phyloP scores from a whole-genome alignment of 2,888 invertebrate genomes.

The Trilocha varians region DNA sequence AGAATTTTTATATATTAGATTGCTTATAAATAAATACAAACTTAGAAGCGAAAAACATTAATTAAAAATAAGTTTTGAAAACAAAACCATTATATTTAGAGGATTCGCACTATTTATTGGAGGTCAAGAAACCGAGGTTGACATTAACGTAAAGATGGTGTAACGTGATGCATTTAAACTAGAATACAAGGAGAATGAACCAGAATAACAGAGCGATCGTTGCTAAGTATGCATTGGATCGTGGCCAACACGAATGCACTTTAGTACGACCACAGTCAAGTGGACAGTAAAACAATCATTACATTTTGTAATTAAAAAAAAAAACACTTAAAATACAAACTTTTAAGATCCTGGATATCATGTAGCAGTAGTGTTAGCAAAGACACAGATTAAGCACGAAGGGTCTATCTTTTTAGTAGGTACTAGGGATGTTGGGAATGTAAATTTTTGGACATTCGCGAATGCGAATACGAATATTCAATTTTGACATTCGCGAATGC shows the following conservation, averaged over 20 bases:
- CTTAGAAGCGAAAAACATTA: not conserved
- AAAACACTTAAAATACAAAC: too few species aligned
- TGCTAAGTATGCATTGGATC: conserved; percentile 3
- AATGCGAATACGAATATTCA: too few species aligned
- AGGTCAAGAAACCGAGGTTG: not conserved
- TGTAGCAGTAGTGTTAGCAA: too few species aligned
- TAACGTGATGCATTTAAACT: conserved; percentile 2
- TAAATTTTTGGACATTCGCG: too few species aligned
- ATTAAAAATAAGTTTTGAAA: not conserved
- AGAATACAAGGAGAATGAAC: not conserved
- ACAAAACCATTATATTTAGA: not conserved
- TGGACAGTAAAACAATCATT: not conserved
- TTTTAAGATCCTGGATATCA: too few species aligned
- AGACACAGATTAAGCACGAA: too few species aligned
- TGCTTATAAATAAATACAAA: not conserved
- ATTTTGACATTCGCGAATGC: too few species aligned
- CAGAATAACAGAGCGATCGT: conserved; percentile 4
- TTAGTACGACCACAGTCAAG: conserved; percentile 1
- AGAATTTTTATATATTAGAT: not conserved
- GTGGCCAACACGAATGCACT: conserved; percentile 7
- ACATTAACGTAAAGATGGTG: too few species aligned
- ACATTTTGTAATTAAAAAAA: not conserved
- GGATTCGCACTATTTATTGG: not conserved
- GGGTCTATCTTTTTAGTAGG: too few species aligned
- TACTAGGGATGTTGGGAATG: too few species aligned